Base-by-base conservation (phyloP, 1,140 invertebrate species). In the Sinella curviseta region DNA sequence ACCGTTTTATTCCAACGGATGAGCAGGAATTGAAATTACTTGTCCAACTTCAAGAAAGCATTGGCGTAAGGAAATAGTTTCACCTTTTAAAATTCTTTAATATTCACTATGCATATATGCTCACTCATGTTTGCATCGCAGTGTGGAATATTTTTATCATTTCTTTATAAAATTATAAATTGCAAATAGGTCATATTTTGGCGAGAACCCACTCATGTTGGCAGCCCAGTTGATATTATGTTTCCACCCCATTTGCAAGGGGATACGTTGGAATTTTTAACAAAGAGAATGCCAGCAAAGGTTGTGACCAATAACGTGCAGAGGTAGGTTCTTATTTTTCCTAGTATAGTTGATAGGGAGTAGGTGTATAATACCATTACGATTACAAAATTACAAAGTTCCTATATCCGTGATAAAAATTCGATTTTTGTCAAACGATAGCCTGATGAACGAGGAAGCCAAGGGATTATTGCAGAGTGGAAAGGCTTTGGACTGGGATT, bases 191-290 rank as follows among this genome's bases (percentile, higher is more conserved):
- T 73, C 35, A 55, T 60, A 34, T 79, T 82, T 54, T 80, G 78
- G 78, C 30, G 65, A 76, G 70, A 77, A 54, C 30, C 74, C 26
- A 65, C 36, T 17, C 76, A 31, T 16, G 39, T 82, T n/a, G 73
- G 77, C n/a, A 65, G 74, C 17, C 75, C 75, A 1, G 77, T 77
- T 1, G 81, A 82, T 78, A 67, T 82, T 30, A 76, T 82, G 78
- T 65, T 82, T 36, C 76, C 78, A 74, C 81, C 81, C 0, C 78
- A 82, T 48, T 55, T 82, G 30, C 65, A 78, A 35, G 76, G 67
- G 1, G 78, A 82, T 77, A 34, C 77, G 24, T 28, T 79, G 0
- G 24, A 76, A 14, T 36, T 28, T 20, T 31, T 60, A 12, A 48
- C 24, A 30, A 70, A 54, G 26, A 39, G 30, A 34, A 26, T 57